These are phyloP conservation scores for Callyntrura sp. DNA, from an alignment of 2,888 invertebrate genomes.

Conservation along the genomic window DNA sequence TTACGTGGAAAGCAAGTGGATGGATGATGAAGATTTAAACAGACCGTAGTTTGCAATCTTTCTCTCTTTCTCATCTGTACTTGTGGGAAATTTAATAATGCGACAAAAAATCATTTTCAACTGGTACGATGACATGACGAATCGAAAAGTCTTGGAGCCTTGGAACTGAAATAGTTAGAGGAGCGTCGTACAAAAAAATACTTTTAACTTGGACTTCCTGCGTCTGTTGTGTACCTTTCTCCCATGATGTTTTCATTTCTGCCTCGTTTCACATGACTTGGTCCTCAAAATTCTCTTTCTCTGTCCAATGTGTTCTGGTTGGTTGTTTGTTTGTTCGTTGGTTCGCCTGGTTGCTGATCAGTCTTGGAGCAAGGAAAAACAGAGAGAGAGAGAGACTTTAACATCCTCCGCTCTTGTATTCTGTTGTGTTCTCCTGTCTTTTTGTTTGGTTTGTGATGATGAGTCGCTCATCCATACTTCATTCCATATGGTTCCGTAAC, in stretches of 20 bases:
- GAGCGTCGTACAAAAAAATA: too few species aligned
- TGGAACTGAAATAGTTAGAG: not conserved
- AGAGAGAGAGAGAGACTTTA: not conserved
- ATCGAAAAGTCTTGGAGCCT: not conserved
- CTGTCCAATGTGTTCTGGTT: conserved; percentile 10
- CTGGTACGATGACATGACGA: not conserved
- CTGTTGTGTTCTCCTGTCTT: not conserved
- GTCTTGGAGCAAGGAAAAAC: not conserved
- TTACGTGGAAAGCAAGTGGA: not conserved
- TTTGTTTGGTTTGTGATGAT: not conserved
- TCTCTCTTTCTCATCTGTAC: not conserved
- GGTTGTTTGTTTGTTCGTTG: too few species aligned
- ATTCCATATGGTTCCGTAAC: conserved; percentile 36
- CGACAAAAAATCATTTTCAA: not conserved
- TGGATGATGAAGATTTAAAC: conserved; percentile 1
- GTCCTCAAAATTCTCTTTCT: not conserved
- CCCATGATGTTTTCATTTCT: not conserved
- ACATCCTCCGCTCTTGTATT: not conserved
- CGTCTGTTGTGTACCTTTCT: not conserved
- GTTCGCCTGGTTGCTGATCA: conserved; percentile 25
- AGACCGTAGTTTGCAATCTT: conserved; percentile 2
- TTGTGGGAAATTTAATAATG: not conserved
- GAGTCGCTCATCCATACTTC: too few species aligned
- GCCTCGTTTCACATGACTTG: not conserved
- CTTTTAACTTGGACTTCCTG: too few species aligned